Evolutionary conservation across 2,113 vertebrate genomes (phyloP), one percentile per base, ranked within the genome.

Genomic region (Rhynchopsitta pachyrhyncha): DNA sequence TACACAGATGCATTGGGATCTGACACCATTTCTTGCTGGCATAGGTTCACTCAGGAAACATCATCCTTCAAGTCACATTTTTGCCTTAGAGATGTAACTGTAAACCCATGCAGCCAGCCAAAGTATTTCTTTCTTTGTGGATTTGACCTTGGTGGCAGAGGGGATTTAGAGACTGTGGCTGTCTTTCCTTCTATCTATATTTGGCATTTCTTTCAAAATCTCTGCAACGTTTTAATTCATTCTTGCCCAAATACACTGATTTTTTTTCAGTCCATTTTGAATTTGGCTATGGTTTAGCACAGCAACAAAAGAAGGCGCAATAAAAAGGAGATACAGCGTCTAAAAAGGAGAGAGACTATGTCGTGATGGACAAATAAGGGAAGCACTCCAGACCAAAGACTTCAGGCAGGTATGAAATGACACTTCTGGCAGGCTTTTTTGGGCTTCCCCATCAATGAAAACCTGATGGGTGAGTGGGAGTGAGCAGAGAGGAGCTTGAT

Each of bases 391-490:
- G 82, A 77, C 78, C 78, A 68, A 92, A 92, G 86, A 78, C 80
- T 93, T 71, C 76, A 86, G 83, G 35, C 68, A 92, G 80, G 76
- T 96, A 83, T 49, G 66, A 97, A 95, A 94, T 95, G 86, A 96
- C 95, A 97, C 5, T 52, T 94, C 73, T 96, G 92, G 90, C 88
- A 96, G 64, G 42, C 57, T 53, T 93, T 85, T 91, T 79, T 76
- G 75, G 68, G 60, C 35, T 93, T 91, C 13, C 57, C 73, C 4
- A 0, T 89, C 96, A 96, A 27, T 88, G 74, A 76, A 93, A 92
- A 57, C 66, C 76, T 93, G 80, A 93, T 90, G 86, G 69, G 82
- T 92, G 88, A 96, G 77, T 89, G 69, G 57, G 95, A 96, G 66
- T n/a, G 82, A 84, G 92, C 63, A 73, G 39, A 82, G 73, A 91